Evolutionary conservation across 2,888 invertebrate species (phyloP).

Genomic region (Prenolepis imparis): DNA sequence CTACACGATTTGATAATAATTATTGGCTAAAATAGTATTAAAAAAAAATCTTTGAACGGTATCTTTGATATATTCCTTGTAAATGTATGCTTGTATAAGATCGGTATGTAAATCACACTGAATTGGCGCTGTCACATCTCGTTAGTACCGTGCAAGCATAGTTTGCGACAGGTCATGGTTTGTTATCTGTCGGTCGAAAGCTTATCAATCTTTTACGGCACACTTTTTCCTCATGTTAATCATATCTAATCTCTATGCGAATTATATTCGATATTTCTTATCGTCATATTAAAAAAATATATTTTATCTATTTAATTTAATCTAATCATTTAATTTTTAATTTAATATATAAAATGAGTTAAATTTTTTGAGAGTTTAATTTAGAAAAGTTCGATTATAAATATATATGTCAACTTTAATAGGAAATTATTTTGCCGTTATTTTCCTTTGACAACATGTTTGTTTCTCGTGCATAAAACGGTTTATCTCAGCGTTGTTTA

Average conservation of each 20-base stretch:
- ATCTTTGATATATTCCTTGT: not conserved
- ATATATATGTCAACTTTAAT: not conserved
- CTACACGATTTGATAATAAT: not conserved
- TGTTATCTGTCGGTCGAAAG: slow-evolving; percentile 40
- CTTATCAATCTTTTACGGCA: slow-evolving; percentile 19
- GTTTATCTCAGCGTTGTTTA: not conserved
- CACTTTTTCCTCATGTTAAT: slow-evolving; percentile 49
- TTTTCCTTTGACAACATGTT: slow-evolving; percentile 16
- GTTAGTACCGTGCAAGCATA: slow-evolving; percentile 34
- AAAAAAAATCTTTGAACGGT: not conserved
- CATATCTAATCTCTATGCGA: slow-evolving; percentile 9
- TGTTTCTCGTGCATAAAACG: not conserved
- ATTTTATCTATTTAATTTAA: slow-evolving; percentile 32
- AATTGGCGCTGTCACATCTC: not conserved
- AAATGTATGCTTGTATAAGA: not conserved
- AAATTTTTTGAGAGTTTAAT: slow-evolving; percentile 3
- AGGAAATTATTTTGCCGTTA: not conserved
- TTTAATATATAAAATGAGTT: slow-evolving; percentile 17
- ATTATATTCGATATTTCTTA: slow-evolving; percentile 24
- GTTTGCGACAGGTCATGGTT: slow-evolving; percentile 83
- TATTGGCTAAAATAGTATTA: not conserved
- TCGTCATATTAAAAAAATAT: slow-evolving; percentile 24
- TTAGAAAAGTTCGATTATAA: not conserved
- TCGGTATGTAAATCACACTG: not conserved
- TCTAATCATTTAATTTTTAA: slow-evolving; percentile 31